These are phyloP conservation scores for Neoascia interrupta DNA, from an alignment of 2,888 invertebrate species.

Conservation along the genomic window DNA sequence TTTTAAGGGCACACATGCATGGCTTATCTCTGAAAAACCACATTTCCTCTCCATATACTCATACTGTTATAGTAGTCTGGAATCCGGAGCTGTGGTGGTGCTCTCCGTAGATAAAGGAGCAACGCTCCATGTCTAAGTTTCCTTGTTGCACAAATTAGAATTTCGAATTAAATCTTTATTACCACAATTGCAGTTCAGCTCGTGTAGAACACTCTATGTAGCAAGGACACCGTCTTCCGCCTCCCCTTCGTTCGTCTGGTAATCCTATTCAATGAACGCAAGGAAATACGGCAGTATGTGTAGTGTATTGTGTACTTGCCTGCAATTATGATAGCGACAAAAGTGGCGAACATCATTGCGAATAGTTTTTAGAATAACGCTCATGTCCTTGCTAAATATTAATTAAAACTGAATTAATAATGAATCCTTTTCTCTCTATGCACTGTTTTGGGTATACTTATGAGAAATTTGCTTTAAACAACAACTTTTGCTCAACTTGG, in stretches of 20 bases:
- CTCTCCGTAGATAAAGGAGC: neutral
- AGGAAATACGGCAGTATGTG: too few relatives aligned
- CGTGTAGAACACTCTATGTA: neutral
- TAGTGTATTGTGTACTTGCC: conserved; percentile 4
- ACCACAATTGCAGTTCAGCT: conserved; percentile 55
- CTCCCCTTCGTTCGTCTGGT: too few relatives aligned
- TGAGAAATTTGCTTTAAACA: conserved; percentile 34
- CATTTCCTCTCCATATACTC: neutral
- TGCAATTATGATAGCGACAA: conserved; percentile 37
- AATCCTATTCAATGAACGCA: too few relatives aligned
- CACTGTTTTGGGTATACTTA: too few relatives aligned
- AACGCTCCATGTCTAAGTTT: conserved; percentile 8
- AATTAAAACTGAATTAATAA: conserved; percentile 74
- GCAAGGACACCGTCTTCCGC: conserved; percentile 19
- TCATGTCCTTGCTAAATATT: conserved; percentile 76
- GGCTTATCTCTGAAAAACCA: conserved; percentile 40
- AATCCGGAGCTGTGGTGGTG: neutral
- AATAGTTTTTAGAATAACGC: conserved; percentile 68
- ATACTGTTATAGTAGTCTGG: neutral
- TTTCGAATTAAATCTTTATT: conserved; percentile 68
- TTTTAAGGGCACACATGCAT: conserved; percentile 6
- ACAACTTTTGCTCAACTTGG: conserved; percentile 7
- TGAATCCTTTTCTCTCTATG: conserved; percentile 51
- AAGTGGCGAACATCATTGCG: conserved; percentile 40
- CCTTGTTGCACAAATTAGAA: conserved; percentile 50